Base-by-base conservation (phyloP, 1,140 invertebrate genomes). In the Chrysoperla carnea region DNA sequence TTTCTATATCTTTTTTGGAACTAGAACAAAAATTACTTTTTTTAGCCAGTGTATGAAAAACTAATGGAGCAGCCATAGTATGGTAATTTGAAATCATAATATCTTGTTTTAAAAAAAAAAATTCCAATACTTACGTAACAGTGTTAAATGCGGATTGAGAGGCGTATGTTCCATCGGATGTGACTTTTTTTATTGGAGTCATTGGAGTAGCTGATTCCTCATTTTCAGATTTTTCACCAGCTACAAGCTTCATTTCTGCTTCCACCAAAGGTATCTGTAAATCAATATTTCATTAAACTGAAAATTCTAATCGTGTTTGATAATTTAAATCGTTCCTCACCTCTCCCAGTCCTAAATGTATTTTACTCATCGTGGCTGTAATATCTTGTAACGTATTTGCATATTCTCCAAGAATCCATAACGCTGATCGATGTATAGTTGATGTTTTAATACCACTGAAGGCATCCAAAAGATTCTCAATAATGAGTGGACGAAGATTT, bases 321-420 rank as follows among this genome's bases (percentile, higher is more conserved):
- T 3, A 23, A 23, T 23, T 23, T 23, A 23, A 23, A 23, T 5
- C 17, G 17, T 5, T 2, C 2, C 31, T 11, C 39, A 94, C 70
- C 47, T 91, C 86, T 42, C 88, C 89, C 8, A 96, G 62, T 27
- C 80, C 75, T 44, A 76, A 67, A 46, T 79, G 73, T 17, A 95
- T 69, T 47, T 77, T 75, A 38, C 70, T 73, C 58, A 94, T 75
- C 0, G 93, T 81, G 43, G 75, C 73, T 42, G 80, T 69, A 28
- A 93, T 89, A 48, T 93, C 83, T 4, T 79, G 70, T 7, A 74
- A 64, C 0, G 69, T 73, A 15, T 78, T 78, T 1, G 88, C 86
- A 61, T 96, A 99, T 66, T 99, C 94, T 28, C 93, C 93, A 29
- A 99, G 68, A 53, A 99, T 92, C 94, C 95, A 99, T n/a, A 99